phyloP scores from a whole-genome alignment of 2,888 invertebrate genomes.

The Steinernema carpocapsae region DNA sequence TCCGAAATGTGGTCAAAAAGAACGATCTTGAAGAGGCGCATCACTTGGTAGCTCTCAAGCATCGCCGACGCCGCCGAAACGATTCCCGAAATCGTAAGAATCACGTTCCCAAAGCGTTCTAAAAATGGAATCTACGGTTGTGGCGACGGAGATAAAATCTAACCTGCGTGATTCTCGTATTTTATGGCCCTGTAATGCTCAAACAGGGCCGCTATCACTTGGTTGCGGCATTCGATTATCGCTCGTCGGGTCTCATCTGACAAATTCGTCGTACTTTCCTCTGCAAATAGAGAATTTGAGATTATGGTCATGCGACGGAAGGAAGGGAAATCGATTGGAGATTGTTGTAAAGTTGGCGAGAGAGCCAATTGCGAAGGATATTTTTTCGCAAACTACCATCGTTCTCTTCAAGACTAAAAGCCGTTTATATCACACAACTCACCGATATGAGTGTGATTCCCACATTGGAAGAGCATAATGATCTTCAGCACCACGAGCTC shows the following conservation, averaged over 20 bases:
- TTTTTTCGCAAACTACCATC: no score
- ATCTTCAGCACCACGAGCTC: constrained; percentile 62
- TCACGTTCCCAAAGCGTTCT: constrained; percentile 62
- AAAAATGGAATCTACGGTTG: constrained; percentile 9
- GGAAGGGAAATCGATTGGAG: neutral
- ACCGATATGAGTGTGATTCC: constrained; percentile 48
- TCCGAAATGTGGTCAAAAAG: constrained; percentile 65
- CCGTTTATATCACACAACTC: neutral
- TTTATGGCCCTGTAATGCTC: constrained; percentile 55
- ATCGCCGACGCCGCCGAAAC: constrained; percentile 59
- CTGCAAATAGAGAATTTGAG: no score
- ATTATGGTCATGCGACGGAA: no score
- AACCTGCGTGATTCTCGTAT: constrained; percentile 46
- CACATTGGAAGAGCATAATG: constrained; percentile 61
- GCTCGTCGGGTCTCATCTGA: constrained; percentile 50
- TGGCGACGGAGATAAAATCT: neutral
- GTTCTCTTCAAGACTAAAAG: neutral
- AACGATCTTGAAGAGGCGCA: constrained; percentile 66
- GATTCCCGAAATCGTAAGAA: constrained; percentile 60
- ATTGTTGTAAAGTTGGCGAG: no score
- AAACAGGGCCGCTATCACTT: constrained; percentile 59
- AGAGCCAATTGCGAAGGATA: no score
- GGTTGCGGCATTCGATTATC: constrained; percentile 51
- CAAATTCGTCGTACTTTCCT: constrained; percentile 50
- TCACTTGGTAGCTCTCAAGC: constrained; percentile 62